Evolutionary conservation across 2,888 invertebrate species (phyloP), one percentile per base, ranked within the genome.

Genomic region (Pantelozetes paolii): DNA sequence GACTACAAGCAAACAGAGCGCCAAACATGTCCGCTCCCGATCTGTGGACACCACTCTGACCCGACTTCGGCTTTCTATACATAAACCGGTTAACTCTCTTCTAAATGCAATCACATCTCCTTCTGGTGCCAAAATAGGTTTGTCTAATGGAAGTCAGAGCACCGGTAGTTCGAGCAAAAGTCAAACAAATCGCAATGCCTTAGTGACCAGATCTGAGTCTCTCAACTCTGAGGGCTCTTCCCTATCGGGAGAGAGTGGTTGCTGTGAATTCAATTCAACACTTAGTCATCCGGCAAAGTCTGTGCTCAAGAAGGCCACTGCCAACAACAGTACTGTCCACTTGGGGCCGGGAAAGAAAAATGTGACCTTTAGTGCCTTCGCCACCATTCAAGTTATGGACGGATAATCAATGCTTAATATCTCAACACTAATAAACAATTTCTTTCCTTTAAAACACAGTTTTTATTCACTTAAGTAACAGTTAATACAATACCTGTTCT

Each of bases 281-380:
- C 26, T 62, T 50, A 72, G 50, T 67, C 67, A 71, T 48, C 71
- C 71, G 42, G 54, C 48, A 71, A 74, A 74, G 57, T 77, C 77
- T 15, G 77, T 75, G 15, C 75, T 77, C 69, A 77, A 77, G 62
- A 77, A 77, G 69, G 45, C 69, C 8, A 45, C 11, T 32, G 32
- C 72, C 36, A 20, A 30, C 20, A 42, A 26, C n/a, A n/a, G n/a
- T 32, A 6, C 48, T 20, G 32, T 74, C 32, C 62, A 70, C 32
- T 13, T 54, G 11, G 32, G 42, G 18, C 48, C 48, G 36, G 28
- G 50, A 30, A 54, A 77, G 40, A 77, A 77, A 73, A 77, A 77
- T 71, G 78, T 78, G 28, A 78, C 78, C 6, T 78, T 78, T 72
- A 75, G 78, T 71, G 78, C 78, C 13, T 78, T 74, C 70, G 78